Conservation (phyloP, 30 jellyfish, hydroid and myxozoan species). For the Rhopilema esculentum region DNA sequence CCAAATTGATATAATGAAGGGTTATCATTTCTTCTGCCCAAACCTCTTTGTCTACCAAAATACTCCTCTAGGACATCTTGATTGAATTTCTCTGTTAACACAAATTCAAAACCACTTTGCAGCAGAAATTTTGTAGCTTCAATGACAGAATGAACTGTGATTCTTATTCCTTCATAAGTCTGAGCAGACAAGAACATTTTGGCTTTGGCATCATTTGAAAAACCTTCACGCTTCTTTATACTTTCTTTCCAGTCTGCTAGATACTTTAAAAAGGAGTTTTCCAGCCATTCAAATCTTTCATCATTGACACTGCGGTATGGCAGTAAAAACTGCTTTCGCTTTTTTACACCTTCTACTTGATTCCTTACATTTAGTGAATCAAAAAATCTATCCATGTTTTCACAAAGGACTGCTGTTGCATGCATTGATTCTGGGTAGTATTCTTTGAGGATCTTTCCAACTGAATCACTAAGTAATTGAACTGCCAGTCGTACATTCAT, state of each 20-base stretch:
- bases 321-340: constrained; percentile 11
- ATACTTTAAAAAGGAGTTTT: constrained; percentile 25
- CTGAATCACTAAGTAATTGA: constrained; percentile 33
- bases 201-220: constrained; percentile 15
- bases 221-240: constrained; percentile 12
- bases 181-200: constrained; percentile 41
- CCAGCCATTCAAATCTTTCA: constrained; percentile 58
- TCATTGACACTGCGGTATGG: constrained; percentile 64
- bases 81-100: constrained; percentile 41
- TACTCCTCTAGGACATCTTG: constrained; percentile 58
- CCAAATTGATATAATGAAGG: constrained; percentile 43
- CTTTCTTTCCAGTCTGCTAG: constrained; percentile 35
- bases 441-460: constrained; percentile 14
- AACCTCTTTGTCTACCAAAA: constrained; percentile 56
- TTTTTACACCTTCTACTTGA: background rate
- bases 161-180: constrained; percentile 49
- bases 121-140: constrained; percentile 58
- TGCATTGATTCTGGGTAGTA: too few relatives aligned
- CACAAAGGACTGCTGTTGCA: background rate
- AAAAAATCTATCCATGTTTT: background rate
- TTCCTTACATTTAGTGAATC: background rate
- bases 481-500: constrained; percentile 68
- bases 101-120: constrained; percentile 50
- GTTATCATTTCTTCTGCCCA: constrained; percentile 60
- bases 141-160: constrained; percentile 48